A percentile compares a stretch with the other conserved stretches of the same genome.
Evolutionary conservation across 1,140 invertebrate genomes (phyloP).

Genomic region (Ceratina australensis): DNA sequence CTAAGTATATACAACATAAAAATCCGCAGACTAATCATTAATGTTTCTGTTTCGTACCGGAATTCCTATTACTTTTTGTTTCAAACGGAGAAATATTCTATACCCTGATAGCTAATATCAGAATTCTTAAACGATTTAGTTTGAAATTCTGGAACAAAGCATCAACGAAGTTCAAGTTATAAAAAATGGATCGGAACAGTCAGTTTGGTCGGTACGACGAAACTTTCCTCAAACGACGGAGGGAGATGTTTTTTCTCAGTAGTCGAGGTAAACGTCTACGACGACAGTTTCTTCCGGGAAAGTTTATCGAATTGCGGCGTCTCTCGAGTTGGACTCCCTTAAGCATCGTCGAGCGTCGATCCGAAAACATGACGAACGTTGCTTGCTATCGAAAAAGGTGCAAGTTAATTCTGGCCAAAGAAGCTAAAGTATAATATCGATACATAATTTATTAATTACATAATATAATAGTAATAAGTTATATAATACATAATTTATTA

Average conservation of each 20-base stretch:
- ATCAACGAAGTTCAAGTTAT: neutral
- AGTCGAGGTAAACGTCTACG: neutral
- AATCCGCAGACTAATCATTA: no score
- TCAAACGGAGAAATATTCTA: no score
- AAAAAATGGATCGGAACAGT: neutral
- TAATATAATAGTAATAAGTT: no score
- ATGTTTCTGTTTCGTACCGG: no score
- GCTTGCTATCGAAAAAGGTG: neutral
- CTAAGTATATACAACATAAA: no score
- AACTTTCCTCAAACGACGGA: neutral
- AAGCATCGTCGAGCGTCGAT: slow-evolving; percentile 42
- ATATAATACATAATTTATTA: no score
- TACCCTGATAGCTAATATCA: no score
- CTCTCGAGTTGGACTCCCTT: slow-evolving; percentile 21
- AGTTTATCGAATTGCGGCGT: slow-evolving; percentile 30
- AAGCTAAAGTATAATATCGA: no score
- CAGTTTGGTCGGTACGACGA: neutral
- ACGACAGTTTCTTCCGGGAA: neutral
- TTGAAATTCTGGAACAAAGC: neutral
- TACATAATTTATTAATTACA: no score
- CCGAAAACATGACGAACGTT: slow-evolving; percentile 34
- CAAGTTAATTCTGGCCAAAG: slow-evolving; percentile 23
- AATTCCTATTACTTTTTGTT: no score
- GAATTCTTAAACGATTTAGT: neutral
- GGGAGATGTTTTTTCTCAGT: neutral